Conservation (phyloP, 1,140 invertebrate species). For the Hormaphis cornu region DNA sequence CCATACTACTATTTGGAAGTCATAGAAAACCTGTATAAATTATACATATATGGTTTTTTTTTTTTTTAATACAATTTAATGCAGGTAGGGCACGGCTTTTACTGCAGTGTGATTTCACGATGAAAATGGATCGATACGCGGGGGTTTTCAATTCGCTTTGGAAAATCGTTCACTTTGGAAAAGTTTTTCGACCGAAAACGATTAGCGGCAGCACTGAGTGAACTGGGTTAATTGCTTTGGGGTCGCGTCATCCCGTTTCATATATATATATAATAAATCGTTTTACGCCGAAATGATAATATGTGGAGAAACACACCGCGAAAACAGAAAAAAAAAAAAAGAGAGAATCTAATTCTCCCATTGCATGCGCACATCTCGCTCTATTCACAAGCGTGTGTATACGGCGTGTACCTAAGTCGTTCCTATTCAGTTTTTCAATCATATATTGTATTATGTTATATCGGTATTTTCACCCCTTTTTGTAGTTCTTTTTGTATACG, state of each 20-base stretch:
- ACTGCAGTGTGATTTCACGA: too few relatives aligned
- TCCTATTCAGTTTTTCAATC: constrained; percentile 12
- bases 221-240: constrained; percentile 12
- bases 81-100: too few relatives aligned
- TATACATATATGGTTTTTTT: too few relatives aligned
- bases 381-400: not conserved
- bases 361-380: not conserved
- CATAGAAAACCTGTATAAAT: too few relatives aligned
- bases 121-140: too few relatives aligned
- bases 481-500: not conserved
- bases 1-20: too few relatives aligned
- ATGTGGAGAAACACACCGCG: not conserved
- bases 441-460: not conserved
- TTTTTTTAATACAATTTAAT: too few relatives aligned
- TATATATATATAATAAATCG: constrained; percentile 6
- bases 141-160: not conserved
- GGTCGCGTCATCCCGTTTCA: not conserved
- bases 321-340: too few relatives aligned
- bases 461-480: not conserved
- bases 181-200: not conserved
- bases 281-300: not conserved
- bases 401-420: too few relatives aligned
- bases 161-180: constrained; percentile 9
- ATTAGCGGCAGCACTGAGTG: not conserved
- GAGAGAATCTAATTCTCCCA: not conserved